A percentile compares a stretch with the other conserved stretches of the same genome.
Evolutionary conservation across 1,140 invertebrate genomes (phyloP).

Genomic region (Onthophagus taurus): DNA sequence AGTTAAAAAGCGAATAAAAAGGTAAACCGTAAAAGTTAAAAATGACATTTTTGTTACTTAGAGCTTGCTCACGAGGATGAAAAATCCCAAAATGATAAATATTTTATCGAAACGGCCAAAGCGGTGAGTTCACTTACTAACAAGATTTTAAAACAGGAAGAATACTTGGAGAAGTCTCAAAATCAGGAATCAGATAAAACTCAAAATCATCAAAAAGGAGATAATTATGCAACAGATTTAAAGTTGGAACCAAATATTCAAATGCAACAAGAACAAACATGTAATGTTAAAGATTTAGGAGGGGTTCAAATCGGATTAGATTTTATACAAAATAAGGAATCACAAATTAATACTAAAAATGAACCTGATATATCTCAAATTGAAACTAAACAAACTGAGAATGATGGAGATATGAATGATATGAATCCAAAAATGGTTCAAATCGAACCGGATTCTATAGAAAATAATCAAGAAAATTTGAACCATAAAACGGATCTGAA

Average conservation of each 20-base stretch:
- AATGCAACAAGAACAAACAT: no score
- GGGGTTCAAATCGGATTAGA: no score
- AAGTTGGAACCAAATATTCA: no score
- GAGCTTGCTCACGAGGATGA: neutral
- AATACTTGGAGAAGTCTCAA: constrained; percentile 2
- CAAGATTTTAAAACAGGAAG: constrained; percentile 3
- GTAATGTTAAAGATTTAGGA: no score
- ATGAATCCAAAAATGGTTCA: neutral
- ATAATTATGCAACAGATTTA: no score
- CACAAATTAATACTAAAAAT: no score
- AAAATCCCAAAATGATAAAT: neutral
- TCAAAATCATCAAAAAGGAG: constrained; percentile 9
- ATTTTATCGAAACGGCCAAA: constrained; percentile 13
- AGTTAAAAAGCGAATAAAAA: constrained; percentile 4
- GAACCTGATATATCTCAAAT: neutral
- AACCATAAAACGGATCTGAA: neutral
- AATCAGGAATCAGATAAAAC: constrained; percentile 18
- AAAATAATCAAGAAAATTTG: neutral
- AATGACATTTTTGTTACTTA: neutral
- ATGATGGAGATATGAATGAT: no score
- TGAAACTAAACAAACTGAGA: neutral
- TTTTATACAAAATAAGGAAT: no score
- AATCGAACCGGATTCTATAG: constrained; percentile 9
- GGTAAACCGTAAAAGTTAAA: neutral
- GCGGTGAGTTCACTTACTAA: constrained; percentile 16